phyloP scores from a whole-genome alignment of 2,797 vertebrate genomes.

The Triplophysa yarkandensis region DNA sequence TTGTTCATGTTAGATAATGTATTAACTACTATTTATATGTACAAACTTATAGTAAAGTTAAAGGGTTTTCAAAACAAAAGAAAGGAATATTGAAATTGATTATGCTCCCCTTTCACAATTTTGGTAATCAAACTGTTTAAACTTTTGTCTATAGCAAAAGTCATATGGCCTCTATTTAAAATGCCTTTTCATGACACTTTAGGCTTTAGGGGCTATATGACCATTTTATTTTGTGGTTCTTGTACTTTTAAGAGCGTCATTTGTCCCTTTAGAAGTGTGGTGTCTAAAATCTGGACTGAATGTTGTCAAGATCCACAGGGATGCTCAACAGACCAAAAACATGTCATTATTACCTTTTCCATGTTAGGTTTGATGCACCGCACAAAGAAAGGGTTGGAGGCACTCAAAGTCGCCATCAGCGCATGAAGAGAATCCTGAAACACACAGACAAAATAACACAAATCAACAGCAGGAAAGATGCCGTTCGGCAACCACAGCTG shows the following conservation, averaged over 20 bases:
- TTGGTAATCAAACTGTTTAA: no score
- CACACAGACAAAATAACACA: slow-evolving; percentile 42
- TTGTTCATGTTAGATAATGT: no score
- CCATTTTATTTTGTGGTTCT: neutral
- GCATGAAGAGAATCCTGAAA: slow-evolving; percentile 89
- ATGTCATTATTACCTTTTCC: slow-evolving; percentile 80
- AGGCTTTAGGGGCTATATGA: no score
- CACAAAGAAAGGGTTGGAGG: slow-evolving; percentile 91
- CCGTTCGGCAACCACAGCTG: slow-evolving; percentile 27
- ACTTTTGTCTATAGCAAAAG: no score
- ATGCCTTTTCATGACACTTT: no score
- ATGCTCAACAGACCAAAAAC: neutral
- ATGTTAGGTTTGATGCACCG: slow-evolving; percentile 95
- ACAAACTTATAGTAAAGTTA: no score
- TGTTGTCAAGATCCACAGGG: neutral
- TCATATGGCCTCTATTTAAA: no score
- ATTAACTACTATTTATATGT: no score
- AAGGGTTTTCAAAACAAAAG: neutral
- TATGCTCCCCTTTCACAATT: neutral
- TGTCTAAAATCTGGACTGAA: neutral
- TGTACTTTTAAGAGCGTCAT: neutral
- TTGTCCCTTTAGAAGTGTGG: neutral
- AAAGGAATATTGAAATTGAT: neutral
- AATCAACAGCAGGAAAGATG: slow-evolving; percentile 31
- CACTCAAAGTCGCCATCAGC: slow-evolving; percentile 88